phyloP scores from a whole-genome alignment of 2,888 invertebrate genomes.

The Eilema depressum region DNA sequence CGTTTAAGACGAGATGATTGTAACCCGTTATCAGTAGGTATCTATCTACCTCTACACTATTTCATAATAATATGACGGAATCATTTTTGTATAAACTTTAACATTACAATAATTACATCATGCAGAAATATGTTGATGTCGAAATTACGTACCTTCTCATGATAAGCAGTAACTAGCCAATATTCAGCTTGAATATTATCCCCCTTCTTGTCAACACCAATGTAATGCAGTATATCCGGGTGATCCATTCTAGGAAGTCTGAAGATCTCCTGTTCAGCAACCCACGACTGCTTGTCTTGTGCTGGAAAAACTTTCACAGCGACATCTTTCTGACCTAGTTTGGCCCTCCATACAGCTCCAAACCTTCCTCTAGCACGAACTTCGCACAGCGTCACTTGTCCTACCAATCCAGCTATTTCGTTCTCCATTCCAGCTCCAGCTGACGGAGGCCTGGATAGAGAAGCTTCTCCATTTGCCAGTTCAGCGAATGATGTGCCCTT shows the following conservation, averaged over 20 bases:
- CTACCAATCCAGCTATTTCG: slow-evolving; percentile 74
- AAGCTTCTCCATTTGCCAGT: slow-evolving; percentile 93
- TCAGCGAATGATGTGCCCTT: slow-evolving; percentile 92
- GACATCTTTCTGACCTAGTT: slow-evolving; percentile 90
- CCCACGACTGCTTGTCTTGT: slow-evolving; percentile 98
- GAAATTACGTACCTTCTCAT: slow-evolving; percentile 88
- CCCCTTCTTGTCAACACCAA: slow-evolving; percentile 96
- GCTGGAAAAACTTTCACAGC: slow-evolving; percentile 98
- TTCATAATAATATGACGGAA: too few species aligned
- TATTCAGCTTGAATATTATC: slow-evolving; percentile 95
- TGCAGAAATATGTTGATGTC: neutral
- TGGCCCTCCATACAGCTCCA: slow-evolving; percentile 98
- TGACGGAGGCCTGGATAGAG: slow-evolving; percentile 91
- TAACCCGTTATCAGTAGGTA: too few species aligned
- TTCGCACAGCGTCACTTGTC: slow-evolving; percentile 92
- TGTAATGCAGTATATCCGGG: slow-evolving; percentile 95
- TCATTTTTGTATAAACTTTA: too few species aligned
- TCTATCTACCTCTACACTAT: too few species aligned
- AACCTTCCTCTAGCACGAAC: slow-evolving; percentile 97
- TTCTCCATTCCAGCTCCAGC: slow-evolving; percentile 86
- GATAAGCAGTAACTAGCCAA: slow-evolving; percentile 98
- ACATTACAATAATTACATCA: neutral
- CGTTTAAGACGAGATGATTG: too few species aligned
- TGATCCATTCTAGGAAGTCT: slow-evolving; percentile 96
- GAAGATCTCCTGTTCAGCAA: slow-evolving; percentile 97